A percentile compares a stretch with the other conserved stretches of the same genome.
These are phyloP conservation scores for Hetaerina americana DNA, from an alignment of 1,140 invertebrate species.

Conservation along the genomic window DNA sequence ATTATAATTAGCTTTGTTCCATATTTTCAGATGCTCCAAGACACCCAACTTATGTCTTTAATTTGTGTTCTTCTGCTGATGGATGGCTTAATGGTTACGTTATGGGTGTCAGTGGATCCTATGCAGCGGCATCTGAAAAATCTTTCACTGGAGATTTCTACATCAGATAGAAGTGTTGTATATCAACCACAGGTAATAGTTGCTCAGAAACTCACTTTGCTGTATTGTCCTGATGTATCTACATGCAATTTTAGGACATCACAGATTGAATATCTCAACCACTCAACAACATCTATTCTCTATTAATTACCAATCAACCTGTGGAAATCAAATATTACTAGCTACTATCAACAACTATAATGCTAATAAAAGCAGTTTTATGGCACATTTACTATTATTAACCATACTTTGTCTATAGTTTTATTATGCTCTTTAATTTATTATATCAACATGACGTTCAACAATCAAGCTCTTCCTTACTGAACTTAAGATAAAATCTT, in stretches of 20 bases:
- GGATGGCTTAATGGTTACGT: constrained; percentile 60
- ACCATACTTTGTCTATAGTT: too few species aligned
- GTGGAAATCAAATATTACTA: too few species aligned
- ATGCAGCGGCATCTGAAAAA: constrained; percentile 73
- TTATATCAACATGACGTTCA: too few species aligned
- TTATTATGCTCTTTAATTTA: too few species aligned
- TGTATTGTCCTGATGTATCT: neutral
- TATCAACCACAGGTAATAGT: constrained; percentile 83
- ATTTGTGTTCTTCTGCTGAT: constrained; percentile 63
- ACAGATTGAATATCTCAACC: neutral
- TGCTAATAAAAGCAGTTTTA: too few species aligned
- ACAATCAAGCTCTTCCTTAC: too few species aligned
- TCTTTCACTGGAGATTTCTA: constrained; percentile 63
- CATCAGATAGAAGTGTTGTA: constrained; percentile 60
- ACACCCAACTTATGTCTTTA: constrained; percentile 66
- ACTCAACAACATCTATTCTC: too few species aligned
- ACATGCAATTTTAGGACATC: neutral
- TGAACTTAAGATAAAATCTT: too few species aligned
- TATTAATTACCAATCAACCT: too few species aligned
- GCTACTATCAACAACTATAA: too few species aligned
- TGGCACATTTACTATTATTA: too few species aligned
- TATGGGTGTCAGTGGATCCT: constrained; percentile 70
- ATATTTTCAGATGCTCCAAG: constrained; percentile 59
- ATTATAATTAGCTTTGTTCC: too few species aligned
- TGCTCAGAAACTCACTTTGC: constrained; percentile 10